phyloP scores from a whole-genome alignment of 92 coral and sea anemone species.

The Palythoa caribaeorum region DNA sequence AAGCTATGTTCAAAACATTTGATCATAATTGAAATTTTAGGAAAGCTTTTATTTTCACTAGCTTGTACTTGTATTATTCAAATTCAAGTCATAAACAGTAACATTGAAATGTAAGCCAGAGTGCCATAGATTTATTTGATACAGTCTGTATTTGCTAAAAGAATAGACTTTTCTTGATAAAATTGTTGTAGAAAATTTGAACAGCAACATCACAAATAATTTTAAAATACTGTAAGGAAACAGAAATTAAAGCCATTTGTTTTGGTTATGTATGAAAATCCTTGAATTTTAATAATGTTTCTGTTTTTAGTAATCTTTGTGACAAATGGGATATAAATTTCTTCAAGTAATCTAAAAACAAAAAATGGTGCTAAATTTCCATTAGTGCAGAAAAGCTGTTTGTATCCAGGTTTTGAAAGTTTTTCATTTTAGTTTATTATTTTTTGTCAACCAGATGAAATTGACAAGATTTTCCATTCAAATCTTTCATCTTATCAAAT shows the following conservation, averaged over 20 bases:
- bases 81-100: background rate
- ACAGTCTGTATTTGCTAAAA: too few relatives aligned
- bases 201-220: too few relatives aligned
- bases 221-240: too few relatives aligned
- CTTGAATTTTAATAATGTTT: too few relatives aligned
- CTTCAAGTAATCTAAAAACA: background rate
- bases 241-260: too few relatives aligned
- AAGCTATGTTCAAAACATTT: background rate
- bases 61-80: background rate
- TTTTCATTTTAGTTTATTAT: background rate
- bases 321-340: too few relatives aligned
- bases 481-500: slow-evolving; percentile 24
- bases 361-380: background rate
- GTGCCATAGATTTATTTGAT: too few relatives aligned
- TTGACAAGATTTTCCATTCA: slow-evolving; percentile 11
- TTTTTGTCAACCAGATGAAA: slow-evolving; percentile 16
- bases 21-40: background rate
- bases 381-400: background rate
- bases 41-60: background rate
- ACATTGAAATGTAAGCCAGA: background rate
- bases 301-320: too few relatives aligned
- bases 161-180: too few relatives aligned
- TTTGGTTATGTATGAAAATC: too few relatives aligned
- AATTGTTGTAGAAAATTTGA: too few relatives aligned
- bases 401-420: background rate